These are phyloP conservation scores for Cassiopea andromeda DNA, from an alignment of 30 jellyfish, hydroid and myxozoan species.

Conservation along the genomic window DNA sequence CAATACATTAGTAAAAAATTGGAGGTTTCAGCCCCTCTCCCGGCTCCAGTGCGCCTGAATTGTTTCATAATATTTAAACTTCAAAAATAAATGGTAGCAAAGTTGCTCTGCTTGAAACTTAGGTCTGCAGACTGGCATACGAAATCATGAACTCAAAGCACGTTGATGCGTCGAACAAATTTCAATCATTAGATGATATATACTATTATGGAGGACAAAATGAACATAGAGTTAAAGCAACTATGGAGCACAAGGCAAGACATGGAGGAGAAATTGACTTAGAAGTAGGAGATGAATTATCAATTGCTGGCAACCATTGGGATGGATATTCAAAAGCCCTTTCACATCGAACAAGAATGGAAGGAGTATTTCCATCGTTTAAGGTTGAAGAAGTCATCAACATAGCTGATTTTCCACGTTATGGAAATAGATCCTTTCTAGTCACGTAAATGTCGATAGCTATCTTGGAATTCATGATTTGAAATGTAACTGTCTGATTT, in stretches of 20 bases:
- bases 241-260: slow-evolving; percentile 75
- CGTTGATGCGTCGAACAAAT: slow-evolving; percentile 92
- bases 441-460: no score
- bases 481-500: no score
- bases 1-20: no score
- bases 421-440: background rate
- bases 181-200: slow-evolving; percentile 94
- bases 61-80: no score
- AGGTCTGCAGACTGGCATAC: slow-evolving; percentile 99
- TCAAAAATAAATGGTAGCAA: background rate
- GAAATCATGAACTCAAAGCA: slow-evolving; percentile 95
- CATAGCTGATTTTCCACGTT: slow-evolving; percentile 84
- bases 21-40: no score
- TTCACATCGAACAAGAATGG: slow-evolving; percentile 62
- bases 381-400: slow-evolving; percentile 92
- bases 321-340: slow-evolving; percentile 96
- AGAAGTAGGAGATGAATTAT: slow-evolving; percentile 84
- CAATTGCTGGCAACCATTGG: slow-evolving; percentile 99
- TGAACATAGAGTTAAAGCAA: slow-evolving; percentile 85
- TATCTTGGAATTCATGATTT: no score
- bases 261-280: slow-evolving; percentile 73
- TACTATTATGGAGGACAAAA: slow-evolving; percentile 98
- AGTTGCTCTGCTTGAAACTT: background rate
- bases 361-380: slow-evolving; percentile 92
- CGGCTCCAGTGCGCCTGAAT: no score